Base-by-base conservation (phyloP, 2,888 invertebrate genomes). In the Cephonodes hylas region DNA sequence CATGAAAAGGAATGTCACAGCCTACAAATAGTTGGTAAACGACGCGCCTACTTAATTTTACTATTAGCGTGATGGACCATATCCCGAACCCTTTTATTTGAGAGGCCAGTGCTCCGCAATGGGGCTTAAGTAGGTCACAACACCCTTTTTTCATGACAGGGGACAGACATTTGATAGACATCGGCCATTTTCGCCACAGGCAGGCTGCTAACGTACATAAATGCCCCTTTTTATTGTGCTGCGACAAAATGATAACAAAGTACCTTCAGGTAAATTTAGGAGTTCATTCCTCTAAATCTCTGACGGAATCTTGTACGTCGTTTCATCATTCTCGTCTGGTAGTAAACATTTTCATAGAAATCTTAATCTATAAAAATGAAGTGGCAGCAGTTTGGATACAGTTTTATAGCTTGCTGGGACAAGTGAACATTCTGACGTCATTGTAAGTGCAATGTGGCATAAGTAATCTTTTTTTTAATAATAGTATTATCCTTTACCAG, bases 71-170 rank as follows among this genome's bases (percentile, higher is more conserved):
- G 53, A 53, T 53, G 53, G 18, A 27, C 48, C 25, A 27, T 25
- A 48, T 25, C 31, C 46, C 27, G 31, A 53, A 31, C 53, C 53
- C 27, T 53, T 53, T 31, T 25, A 48, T 44, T 44, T 53, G 31
- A 31, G 18, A 18, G 53, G 53, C 27, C 53, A 53, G 18, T 53
- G 53, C 53, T 53, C 53, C 27, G 53, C n/a, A n/a, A 53, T 5
- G 27, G 53, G 27, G 53, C 31, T 10, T 53, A 53, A 10, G 53
- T 53, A 31, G 53, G 53, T 53, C 53, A 18, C 27, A 53, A 53
- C 53, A 53, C 53, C 53, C 53, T 53, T 53, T 53, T 38, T 53
- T 53, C 53, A 53, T 27, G 31, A 53, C 31, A 53, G 18, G 10
- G 18, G 53, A 53, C 31, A 53, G 53, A 46, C 45, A 46, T 45